Percentiles rank a stretch among this genome's conserved stretches.
These are phyloP conservation scores for Tachysurus fulvidraco DNA, from an alignment of 2,113 vertebrate genomes.

Conservation along the genomic window DNA sequence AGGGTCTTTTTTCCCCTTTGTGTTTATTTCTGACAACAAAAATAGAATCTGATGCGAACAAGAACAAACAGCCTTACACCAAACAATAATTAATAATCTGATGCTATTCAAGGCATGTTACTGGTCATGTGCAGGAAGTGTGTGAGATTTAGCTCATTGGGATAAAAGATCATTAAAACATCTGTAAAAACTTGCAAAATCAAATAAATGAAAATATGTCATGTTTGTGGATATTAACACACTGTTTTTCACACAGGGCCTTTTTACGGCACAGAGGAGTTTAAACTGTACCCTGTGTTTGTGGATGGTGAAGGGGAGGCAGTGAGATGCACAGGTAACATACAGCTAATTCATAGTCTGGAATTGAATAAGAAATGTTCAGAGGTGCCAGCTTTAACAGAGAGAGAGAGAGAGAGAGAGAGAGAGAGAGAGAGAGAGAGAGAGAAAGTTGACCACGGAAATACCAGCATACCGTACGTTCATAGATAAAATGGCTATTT, in stretches of 20 bases:
- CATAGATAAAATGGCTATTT: not conserved
- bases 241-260: conserved; percentile 71
- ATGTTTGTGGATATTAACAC: not conserved
- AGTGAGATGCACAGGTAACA: conserved; percentile 75
- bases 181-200: not conserved
- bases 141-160: not conserved
- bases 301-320: conserved; percentile 82
- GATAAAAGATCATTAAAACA: not conserved
- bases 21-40: not conserved
- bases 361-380: not conserved
- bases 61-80: not conserved
- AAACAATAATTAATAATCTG: not conserved
- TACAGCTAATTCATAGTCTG: not conserved
- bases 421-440: not conserved
- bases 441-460: not conserved
- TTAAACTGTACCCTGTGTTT: conserved; percentile 86
- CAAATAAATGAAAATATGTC: not conserved
- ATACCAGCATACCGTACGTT: not conserved
- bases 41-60: not conserved
- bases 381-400: not conserved
- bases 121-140: not conserved
- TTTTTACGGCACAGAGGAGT: conserved; percentile 85
- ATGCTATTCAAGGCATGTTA: not conserved
- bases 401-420: not conserved
- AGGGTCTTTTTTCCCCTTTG: not conserved